A percentile compares a stretch with the other conserved stretches of the same genome.
phyloP scores from a whole-genome alignment of 1,140 invertebrate species.

The Rhagoletis pomonella region DNA sequence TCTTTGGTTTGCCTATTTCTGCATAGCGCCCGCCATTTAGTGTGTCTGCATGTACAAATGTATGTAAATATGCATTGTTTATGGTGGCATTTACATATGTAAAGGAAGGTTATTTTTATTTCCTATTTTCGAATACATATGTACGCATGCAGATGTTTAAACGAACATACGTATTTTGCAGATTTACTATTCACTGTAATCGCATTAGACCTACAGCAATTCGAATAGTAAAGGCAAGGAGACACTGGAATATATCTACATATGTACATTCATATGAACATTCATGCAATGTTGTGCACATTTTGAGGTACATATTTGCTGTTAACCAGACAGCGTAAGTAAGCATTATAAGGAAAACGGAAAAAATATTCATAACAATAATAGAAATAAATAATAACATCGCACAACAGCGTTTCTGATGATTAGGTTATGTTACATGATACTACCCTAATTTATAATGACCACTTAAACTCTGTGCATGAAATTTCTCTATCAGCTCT shows the following conservation, averaged over 20 bases:
- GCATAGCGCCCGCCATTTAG: background rate
- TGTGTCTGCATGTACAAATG: background rate
- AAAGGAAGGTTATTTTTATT: background rate
- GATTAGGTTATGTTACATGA: no score
- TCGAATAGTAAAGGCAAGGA: background rate
- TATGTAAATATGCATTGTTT: background rate
- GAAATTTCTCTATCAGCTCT: no score
- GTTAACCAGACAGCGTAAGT: no score
- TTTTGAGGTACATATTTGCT: no score
- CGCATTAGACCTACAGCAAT: constrained; percentile 19
- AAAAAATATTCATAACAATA: no score
- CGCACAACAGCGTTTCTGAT: no score
- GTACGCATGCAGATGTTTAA: background rate
- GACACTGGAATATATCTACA: background rate
- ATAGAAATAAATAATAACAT: no score
- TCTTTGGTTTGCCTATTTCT: background rate
- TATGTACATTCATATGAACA: background rate
- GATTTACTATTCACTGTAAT: constrained; percentile 21
- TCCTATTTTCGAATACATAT: background rate
- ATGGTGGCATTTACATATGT: background rate
- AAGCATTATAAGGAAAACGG: no score
- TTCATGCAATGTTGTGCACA: background rate
- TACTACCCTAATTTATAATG: no score
- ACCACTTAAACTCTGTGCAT: no score
- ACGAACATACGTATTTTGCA: background rate